phyloP scores from a whole-genome alignment of 2,797 vertebrate species.

The Lycodopsis pacificus region DNA sequence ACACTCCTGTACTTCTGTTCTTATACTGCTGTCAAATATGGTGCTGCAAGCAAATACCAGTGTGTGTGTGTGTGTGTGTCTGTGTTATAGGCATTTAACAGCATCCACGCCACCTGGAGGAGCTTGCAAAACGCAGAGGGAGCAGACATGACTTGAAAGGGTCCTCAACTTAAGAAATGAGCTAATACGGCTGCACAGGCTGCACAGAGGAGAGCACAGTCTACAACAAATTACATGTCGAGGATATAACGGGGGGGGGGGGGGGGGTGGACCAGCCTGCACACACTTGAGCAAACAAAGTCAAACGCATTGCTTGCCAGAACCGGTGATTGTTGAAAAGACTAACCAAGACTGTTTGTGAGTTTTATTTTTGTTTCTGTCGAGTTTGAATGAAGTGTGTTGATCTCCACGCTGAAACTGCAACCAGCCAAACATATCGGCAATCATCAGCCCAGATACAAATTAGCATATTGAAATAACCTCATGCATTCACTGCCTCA shows the following conservation, averaged over 20 bases:
- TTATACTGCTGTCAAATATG: slow-evolving; percentile 12
- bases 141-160: neutral
- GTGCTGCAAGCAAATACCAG: slow-evolving; percentile 23
- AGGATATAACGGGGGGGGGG: neutral
- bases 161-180: neutral
- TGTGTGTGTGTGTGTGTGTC: slow-evolving; percentile 19
- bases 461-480: slow-evolving; percentile 8
- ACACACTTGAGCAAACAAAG: neutral
- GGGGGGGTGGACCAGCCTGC: neutral
- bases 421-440: neutral
- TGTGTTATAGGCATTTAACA: slow-evolving; percentile 20
- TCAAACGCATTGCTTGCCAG: neutral
- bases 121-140: neutral
- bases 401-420: no score
- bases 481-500: slow-evolving; percentile 14
- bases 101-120: neutral
- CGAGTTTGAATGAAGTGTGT: neutral
- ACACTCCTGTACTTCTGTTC: neutral
- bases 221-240: neutral
- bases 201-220: neutral
- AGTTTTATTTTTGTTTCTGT: neutral
- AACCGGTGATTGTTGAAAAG: neutral
- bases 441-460: no score
- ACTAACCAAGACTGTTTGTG: neutral
- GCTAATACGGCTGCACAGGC: no score